phyloP scores from a whole-genome alignment of 2,888 invertebrate species.

The Pegoplata infirma region DNA sequence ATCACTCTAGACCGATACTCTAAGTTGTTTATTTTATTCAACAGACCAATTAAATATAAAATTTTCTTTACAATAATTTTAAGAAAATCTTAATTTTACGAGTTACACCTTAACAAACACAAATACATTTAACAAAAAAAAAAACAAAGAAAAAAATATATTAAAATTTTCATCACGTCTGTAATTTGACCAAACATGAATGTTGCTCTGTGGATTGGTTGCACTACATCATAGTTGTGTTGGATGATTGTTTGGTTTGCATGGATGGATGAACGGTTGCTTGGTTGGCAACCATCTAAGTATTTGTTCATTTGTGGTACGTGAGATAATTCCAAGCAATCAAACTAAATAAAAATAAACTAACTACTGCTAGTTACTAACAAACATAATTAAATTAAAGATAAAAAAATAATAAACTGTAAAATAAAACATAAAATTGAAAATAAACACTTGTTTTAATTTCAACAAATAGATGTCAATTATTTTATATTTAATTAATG shows the following conservation, averaged over 20 bases:
- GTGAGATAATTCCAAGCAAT: slow-evolving; percentile 45
- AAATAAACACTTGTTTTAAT: not conserved
- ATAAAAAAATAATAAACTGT: not conserved
- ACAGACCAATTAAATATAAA: too few relatives aligned
- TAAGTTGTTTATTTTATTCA: too few relatives aligned
- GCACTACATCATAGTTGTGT: slow-evolving; percentile 26
- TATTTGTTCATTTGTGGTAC: slow-evolving; percentile 49
- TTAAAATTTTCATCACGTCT: slow-evolving; percentile 31
- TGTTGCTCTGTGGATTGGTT: slow-evolving; percentile 26
- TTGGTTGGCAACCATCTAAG: slow-evolving; percentile 52
- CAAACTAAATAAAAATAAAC: slow-evolving; percentile 9
- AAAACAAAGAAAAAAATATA: too few relatives aligned
- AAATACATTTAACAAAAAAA: too few relatives aligned
- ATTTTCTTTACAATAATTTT: too few relatives aligned
- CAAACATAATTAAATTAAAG: slow-evolving; percentile 34
- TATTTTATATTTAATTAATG: too few relatives aligned
- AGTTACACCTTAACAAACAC: slow-evolving; percentile 21
- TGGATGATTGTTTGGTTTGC: slow-evolving; percentile 31
- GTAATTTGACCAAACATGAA: slow-evolving; percentile 48
- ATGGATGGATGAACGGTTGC: slow-evolving; percentile 18
- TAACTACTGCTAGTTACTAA: slow-evolving; percentile 3
- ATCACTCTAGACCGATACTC: too few relatives aligned
- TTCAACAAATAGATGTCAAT: too few relatives aligned
- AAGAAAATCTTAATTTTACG: slow-evolving; percentile 33
- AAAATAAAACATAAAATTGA: not conserved